A percentile compares a stretch with the other conserved stretches of the same genome.
Evolutionary conservation across 2,888 invertebrate species (phyloP).

Genomic region (Noctuana brunneofusca): DNA sequence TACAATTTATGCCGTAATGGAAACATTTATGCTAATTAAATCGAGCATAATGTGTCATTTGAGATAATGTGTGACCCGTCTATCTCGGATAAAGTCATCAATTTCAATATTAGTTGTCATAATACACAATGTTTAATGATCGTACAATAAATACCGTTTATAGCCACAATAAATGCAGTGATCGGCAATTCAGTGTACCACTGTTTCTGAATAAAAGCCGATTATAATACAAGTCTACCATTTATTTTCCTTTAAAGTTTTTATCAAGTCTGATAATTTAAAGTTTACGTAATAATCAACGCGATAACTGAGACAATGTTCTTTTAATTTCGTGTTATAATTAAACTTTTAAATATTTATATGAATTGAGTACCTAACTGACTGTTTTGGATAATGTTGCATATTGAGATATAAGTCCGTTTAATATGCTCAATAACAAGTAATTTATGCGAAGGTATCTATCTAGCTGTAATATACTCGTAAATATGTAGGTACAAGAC

Average conservation of each 20-base stretch:
- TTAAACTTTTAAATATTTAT: not conserved
- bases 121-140: constrained; percentile 61
- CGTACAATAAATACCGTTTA: constrained; percentile 62
- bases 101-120: constrained; percentile 75
- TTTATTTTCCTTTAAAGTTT: constrained; percentile 17
- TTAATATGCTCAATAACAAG: too few species aligned
- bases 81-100: constrained; percentile 77
- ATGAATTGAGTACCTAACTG: too few species aligned
- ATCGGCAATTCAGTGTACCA: constrained; percentile 49
- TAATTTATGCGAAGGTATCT: too few species aligned
- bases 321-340: constrained; percentile 20
- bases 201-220: constrained; percentile 43
- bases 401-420: too few species aligned
- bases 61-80: constrained; percentile 72
- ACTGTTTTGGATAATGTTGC: too few species aligned
- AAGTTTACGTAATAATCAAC: constrained; percentile 23
- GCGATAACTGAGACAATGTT: constrained; percentile 19
- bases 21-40: constrained; percentile 77
- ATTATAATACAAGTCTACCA: constrained; percentile 25
- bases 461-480: too few species aligned
- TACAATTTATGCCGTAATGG: constrained; percentile 51
- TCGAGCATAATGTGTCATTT: constrained; percentile 71
- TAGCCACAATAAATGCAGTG: constrained; percentile 54
- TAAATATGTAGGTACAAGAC: too few species aligned
- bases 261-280: constrained; percentile 25